These are phyloP conservation scores for Esox lucius DNA, from an alignment of 2,797 vertebrate species.

Conservation along the genomic window DNA sequence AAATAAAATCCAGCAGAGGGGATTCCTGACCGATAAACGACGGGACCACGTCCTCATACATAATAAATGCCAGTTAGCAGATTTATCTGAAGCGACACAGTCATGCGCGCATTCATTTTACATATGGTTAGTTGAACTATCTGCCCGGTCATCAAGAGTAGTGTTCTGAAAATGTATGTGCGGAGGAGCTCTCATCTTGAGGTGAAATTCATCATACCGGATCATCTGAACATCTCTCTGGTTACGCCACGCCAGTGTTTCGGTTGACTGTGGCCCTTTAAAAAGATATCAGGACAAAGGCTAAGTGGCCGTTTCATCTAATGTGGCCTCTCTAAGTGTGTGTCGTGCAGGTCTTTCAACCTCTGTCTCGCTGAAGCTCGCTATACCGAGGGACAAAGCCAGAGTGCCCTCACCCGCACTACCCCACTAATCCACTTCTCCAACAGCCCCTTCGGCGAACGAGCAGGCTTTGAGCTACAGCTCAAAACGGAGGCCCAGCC, in stretches of 20 bases:
- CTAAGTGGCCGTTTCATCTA: background rate
- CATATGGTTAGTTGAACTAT: no score
- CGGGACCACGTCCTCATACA: no score
- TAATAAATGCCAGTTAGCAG: no score
- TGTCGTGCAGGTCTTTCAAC: background rate
- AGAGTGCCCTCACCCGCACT: slow-evolving; percentile 29
- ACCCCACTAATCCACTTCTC: slow-evolving; percentile 59
- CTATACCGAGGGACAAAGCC: slow-evolving; percentile 30
- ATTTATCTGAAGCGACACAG: no score
- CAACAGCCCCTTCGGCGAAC: slow-evolving; percentile 36
- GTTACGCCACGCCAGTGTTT: background rate
- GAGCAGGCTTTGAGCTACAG: slow-evolving; percentile 30
- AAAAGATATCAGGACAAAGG: background rate
- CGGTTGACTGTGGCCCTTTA: background rate
- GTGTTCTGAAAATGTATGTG: no score
- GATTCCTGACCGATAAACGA: no score
- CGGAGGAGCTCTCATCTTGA: background rate
- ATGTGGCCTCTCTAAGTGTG: background rate
- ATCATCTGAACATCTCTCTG: background rate
- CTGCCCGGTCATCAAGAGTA: no score
- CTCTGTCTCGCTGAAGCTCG: background rate
- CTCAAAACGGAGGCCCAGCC: background rate
- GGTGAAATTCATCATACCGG: background rate
- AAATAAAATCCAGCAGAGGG: no score
- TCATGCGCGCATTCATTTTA: no score